Conservation (phyloP, 2,797 vertebrate species). For the Silurus lanzhouensis region DNA sequence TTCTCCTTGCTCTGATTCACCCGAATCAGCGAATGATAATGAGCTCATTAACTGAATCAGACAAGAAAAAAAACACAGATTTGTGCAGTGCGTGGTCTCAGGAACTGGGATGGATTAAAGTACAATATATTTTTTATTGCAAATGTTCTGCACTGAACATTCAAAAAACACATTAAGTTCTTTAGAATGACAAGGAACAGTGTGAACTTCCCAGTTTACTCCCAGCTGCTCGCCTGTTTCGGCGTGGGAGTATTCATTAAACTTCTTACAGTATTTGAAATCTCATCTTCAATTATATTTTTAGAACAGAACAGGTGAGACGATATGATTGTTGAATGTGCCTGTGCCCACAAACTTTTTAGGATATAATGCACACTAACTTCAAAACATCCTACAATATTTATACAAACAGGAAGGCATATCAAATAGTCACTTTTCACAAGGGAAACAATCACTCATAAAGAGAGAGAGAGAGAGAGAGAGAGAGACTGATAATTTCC, state of each 20-base stretch:
- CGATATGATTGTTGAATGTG: background rate
- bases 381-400: background rate
- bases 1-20: constrained; percentile 6
- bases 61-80: background rate
- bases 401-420: background rate
- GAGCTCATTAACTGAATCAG: background rate
- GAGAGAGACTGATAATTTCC: background rate
- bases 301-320: background rate
- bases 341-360: background rate
- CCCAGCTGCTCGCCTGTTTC: background rate
- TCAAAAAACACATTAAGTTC: background rate
- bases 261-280: background rate
- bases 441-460: background rate
- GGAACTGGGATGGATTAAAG: background rate
- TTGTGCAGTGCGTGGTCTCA: background rate
- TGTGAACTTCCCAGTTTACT: background rate
- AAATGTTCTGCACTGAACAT: constrained; percentile 4
- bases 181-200: background rate
- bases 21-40: background rate
- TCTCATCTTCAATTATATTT: background rate
- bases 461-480: background rate
- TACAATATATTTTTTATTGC: background rate
- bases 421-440: background rate
- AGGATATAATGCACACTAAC: background rate
- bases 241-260: background rate